Evolutionary conservation across 2,888 invertebrate species (phyloP).

Genomic region (Tromatobia lineatoria): DNA sequence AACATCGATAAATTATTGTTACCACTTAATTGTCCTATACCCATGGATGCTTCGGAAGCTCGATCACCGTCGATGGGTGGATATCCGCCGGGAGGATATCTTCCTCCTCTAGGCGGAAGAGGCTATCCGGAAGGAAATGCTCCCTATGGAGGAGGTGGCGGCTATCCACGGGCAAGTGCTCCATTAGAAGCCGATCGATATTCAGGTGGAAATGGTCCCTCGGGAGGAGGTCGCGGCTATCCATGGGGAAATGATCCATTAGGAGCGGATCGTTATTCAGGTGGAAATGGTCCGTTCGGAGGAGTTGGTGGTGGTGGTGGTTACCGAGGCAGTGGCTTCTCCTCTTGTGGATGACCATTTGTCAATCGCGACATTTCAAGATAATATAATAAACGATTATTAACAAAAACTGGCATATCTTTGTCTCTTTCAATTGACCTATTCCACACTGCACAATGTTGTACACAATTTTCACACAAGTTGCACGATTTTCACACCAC

Average conservation of each 20-base stretch:
- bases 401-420: neutral
- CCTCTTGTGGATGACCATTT: neutral
- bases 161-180: neutral
- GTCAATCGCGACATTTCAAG: neutral
- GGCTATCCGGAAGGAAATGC: too few relatives aligned
- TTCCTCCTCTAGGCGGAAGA: too few relatives aligned
- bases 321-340: neutral
- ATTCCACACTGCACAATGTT: neutral
- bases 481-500: too few relatives aligned
- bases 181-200: too few relatives aligned
- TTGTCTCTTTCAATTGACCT: neutral
- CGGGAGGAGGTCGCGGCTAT: neutral
- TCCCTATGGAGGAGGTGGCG: neutral
- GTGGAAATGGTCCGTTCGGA: neutral
- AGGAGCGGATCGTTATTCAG: neutral
- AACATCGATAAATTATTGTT: slow-evolving; percentile 73
- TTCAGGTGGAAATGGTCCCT: neutral
- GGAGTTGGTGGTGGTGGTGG: neutral
- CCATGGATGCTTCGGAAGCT: neutral
- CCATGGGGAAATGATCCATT: neutral
- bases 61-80: neutral
- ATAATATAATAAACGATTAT: slow-evolving; percentile 19
- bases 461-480: too few relatives aligned
- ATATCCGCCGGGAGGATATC: neutral
- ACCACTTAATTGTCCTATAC: slow-evolving; percentile 63